A percentile compares a stretch with the other conserved stretches of the same genome.
Evolutionary conservation across 2,113 vertebrate species (phyloP).

Genomic region (Eretmochelys imbricata): DNA sequence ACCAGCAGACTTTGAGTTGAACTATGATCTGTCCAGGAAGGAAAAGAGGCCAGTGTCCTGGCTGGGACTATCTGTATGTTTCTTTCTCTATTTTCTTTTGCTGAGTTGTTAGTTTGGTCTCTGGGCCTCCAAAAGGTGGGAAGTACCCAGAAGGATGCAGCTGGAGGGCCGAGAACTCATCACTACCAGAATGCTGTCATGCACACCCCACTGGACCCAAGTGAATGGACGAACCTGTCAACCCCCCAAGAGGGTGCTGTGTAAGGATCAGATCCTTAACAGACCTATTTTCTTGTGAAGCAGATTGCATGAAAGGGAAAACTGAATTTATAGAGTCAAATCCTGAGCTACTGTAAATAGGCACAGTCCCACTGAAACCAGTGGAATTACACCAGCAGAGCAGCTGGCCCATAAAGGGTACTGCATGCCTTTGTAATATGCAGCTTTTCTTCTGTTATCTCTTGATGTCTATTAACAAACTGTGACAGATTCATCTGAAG

Average conservation of each 20-base stretch:
- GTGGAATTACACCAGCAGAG: not conserved
- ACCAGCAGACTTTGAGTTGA: not conserved
- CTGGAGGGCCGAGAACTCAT: not conserved
- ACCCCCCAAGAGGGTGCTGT: too few relatives aligned
- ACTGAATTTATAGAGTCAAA: not conserved
- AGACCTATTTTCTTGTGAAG: not conserved
- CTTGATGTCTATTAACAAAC: not conserved
- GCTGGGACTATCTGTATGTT: not conserved
- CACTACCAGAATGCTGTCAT: not conserved
- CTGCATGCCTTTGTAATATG: accelerated
- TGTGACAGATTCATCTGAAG: not conserved
- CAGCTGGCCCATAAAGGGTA: not conserved
- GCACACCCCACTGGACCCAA: not conserved
- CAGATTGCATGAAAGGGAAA: not conserved
- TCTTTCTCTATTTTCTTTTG: not conserved
- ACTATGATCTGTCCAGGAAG: not conserved
- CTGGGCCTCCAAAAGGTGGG: not conserved
- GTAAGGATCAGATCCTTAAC: not conserved
- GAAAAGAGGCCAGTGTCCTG: not conserved
- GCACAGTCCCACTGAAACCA: not conserved
- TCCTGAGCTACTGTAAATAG: not conserved
- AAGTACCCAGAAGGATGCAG: not conserved
- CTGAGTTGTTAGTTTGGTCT: not conserved
- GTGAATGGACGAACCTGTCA: not conserved
- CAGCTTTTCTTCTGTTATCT: not conserved